Evolutionary conservation across 2,888 invertebrate species (phyloP), one percentile per base, ranked within the genome.

Genomic region (Torymus auratus): DNA sequence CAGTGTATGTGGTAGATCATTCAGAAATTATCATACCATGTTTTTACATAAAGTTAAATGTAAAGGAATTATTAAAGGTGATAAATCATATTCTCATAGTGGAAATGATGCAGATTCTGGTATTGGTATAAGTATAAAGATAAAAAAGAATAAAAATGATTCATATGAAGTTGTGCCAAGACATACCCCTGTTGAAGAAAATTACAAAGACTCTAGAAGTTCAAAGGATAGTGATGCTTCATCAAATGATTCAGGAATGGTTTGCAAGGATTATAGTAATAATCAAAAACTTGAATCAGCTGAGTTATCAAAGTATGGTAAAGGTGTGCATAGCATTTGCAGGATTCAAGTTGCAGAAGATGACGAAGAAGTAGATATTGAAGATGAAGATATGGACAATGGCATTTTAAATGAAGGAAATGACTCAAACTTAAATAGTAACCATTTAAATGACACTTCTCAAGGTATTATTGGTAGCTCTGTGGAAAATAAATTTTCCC

Each of bases 151-250:
- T 60, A 78, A 83, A 65, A 89, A 91, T 78, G 85, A 90, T 85
- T 89, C 89, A 0, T 91, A 90, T 82, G 88, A 90, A 81, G 87
- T 91, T 79, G 88, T 91, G 13, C 87, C 86, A 28, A 88, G 84
- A 76, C 86, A 87, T 67, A 82, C 71, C 20, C 84, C 82, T 15
- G 82, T 83, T 11, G 85, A 87, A 53, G 84, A 86, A 13, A 83
- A 69, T 50, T 82, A 81, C 0, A 82, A 85, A 67, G 83, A 84
- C 68, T 79, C 64, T 13, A 82, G 73, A 52, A 67, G 73, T 76
- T 74, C 79, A 1, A 84, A 85, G 58, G 83, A 86, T 64, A 71
- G 75, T 15, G 68, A 82, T 70, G 58, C 65, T 14, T 77, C 80
- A 20, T 85, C 83, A 17, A 80, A 85, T 28, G 83, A 76, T 41